A percentile compares a stretch with the other conserved stretches of the same genome.
Conservation (phyloP, 2,797 vertebrate genomes). For the Siniperca undulata region DNA sequence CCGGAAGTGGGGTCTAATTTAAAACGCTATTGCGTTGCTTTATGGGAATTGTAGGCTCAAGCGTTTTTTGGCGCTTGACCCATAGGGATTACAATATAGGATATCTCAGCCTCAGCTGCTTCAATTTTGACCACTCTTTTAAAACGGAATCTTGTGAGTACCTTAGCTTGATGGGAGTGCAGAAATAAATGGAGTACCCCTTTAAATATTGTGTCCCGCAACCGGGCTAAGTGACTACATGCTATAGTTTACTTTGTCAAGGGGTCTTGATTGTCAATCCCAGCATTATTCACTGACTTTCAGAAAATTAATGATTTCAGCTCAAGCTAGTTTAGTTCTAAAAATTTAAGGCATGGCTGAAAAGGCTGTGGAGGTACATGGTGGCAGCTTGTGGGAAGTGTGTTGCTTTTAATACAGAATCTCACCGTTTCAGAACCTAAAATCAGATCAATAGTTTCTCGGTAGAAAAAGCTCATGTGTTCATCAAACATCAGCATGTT, state of each 20-base stretch:
- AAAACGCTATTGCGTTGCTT: neutral
- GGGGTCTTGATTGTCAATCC: neutral
- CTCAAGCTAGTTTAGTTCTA: neutral
- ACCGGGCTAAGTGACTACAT: neutral
- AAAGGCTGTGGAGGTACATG: neutral
- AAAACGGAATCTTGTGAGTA: neutral
- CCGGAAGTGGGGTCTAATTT: neutral
- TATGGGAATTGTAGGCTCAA: neutral
- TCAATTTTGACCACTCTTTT: neutral
- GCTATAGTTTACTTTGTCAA: neutral
- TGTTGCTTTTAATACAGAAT: neutral
- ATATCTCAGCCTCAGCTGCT: neutral
- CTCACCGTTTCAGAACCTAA: neutral
- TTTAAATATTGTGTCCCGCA: neutral
- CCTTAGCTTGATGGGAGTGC: neutral
- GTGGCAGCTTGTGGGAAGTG: neutral
- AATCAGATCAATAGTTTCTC: neutral
- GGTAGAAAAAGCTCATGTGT: neutral
- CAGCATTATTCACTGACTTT: neutral
- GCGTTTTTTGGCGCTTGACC: neutral
- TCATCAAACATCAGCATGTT: neutral
- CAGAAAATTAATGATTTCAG: neutral
- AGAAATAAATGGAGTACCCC: neutral
- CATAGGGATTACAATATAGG: too few species aligned
- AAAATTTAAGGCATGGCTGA: neutral